Evolutionary conservation across 2,888 invertebrate species (phyloP).

Genomic region (Ischnura elegans): DNA sequence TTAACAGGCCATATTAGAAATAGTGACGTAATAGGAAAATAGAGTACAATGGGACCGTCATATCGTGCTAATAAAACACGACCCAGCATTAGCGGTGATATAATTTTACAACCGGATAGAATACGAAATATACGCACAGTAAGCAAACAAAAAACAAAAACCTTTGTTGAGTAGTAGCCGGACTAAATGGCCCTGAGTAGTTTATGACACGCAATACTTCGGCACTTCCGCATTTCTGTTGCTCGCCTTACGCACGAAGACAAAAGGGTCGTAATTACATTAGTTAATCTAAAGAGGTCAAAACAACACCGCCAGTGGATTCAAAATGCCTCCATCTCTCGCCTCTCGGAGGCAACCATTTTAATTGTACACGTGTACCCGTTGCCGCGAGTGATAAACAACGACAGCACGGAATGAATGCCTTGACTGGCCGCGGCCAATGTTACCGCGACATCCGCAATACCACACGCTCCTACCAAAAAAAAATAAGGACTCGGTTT

Average conservation of each 20-base stretch:
- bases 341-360: not conserved
- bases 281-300: not conserved
- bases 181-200: not conserved
- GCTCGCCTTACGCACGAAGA: not conserved
- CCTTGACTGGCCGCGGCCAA: not conserved
- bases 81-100: not conserved
- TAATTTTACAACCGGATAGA: not conserved
- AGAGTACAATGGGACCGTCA: not conserved
- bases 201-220: not conserved
- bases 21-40: not conserved
- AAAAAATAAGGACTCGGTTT: not conserved
- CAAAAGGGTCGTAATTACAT: not conserved
- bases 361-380: not conserved
- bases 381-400: not conserved
- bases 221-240: not conserved
- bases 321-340: not conserved
- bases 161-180: not conserved
- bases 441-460: not conserved
- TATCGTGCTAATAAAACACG: not conserved
- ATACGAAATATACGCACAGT: not conserved
- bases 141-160: not conserved
- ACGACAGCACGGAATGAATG: not conserved
- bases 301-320: not conserved
- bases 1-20: not conserved
- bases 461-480: not conserved